These are phyloP conservation scores for Platynereis dumerilii DNA, from an alignment of 2,888 invertebrate genomes.

Conservation along the genomic window DNA sequence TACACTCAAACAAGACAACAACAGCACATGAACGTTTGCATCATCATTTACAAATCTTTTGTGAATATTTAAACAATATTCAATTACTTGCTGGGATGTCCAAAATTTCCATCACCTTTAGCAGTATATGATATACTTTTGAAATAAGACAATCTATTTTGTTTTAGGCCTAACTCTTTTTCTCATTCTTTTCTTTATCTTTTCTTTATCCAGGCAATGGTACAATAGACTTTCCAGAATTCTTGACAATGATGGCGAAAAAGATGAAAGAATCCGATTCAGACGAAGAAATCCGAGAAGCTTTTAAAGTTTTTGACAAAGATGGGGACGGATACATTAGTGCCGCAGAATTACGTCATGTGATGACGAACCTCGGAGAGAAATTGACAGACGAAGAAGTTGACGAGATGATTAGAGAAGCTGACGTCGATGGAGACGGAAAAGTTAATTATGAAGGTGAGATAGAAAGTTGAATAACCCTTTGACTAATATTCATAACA, in stretches of 20 bases:
- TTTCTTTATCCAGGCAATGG: background rate
- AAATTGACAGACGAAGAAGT: constrained; percentile 6
- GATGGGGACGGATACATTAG: constrained; percentile 9
- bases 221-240: constrained; percentile 7
- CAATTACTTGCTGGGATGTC: too few species aligned
- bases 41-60: too few species aligned
- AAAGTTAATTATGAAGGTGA: constrained; percentile 11
- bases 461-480: too few species aligned
- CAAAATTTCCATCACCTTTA: too few species aligned
- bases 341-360: constrained; percentile 1
- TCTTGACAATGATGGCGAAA: background rate
- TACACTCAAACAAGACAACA: too few species aligned
- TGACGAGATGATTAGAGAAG: constrained; percentile 3
- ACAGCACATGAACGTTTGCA: too few species aligned
- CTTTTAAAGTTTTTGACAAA: constrained; percentile 14
- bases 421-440: constrained; percentile 17
- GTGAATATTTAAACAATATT: too few species aligned
- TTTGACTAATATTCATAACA: too few species aligned
- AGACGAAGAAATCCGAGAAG: constrained; percentile 6
- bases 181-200: too few species aligned
- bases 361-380: constrained; percentile 14
- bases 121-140: too few species aligned
- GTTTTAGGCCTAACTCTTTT: too few species aligned
- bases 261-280: constrained; percentile 9
- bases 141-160: too few species aligned